Percentiles rank a stretch among this genome's conserved stretches.
Evolutionary conservation across 92 coral and sea anemone species (phyloP).

Genomic region (Ricordea florida): DNA sequence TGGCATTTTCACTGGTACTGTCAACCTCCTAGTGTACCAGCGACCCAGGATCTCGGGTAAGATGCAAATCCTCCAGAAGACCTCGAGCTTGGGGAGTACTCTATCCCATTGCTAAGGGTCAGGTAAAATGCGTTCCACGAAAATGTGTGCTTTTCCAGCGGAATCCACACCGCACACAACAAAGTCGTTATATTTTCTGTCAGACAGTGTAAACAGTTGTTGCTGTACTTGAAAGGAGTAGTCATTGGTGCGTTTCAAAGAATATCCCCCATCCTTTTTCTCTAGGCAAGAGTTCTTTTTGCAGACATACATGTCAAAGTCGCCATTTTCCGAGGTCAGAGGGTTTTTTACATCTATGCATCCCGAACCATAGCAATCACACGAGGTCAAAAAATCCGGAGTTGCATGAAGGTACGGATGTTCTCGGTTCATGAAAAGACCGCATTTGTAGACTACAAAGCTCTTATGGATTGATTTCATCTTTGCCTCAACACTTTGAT

Average conservation of each 20-base stretch:
- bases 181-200: constrained; percentile 49
- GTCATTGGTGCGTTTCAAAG: constrained; percentile 45
- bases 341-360: constrained; percentile 76
- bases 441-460: constrained; percentile 15
- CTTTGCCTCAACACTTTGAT: no score
- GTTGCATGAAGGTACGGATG: constrained; percentile 75
- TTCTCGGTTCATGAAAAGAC: constrained; percentile 37
- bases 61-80: constrained; percentile 49
- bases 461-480: background rate
- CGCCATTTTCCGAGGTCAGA: constrained; percentile 36
- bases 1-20: no score
- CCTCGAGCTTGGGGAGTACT: constrained; percentile 43
- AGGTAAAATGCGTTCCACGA: constrained; percentile 40
- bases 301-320: constrained; percentile 49
- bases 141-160: constrained; percentile 34
- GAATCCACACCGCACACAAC: constrained; percentile 37
- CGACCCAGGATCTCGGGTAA: constrained; percentile 57
- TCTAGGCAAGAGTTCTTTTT: constrained; percentile 60
- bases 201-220: constrained; percentile 46
- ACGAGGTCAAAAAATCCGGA: constrained; percentile 57
- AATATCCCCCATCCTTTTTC: constrained; percentile 7
- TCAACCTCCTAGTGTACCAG: constrained; percentile 67
- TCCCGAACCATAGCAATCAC: constrained; percentile 68
- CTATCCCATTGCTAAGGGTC: constrained; percentile 52
- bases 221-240: constrained; percentile 63